Conservation (phyloP, 2,113 vertebrate species). For the Riparia riparia region DNA sequence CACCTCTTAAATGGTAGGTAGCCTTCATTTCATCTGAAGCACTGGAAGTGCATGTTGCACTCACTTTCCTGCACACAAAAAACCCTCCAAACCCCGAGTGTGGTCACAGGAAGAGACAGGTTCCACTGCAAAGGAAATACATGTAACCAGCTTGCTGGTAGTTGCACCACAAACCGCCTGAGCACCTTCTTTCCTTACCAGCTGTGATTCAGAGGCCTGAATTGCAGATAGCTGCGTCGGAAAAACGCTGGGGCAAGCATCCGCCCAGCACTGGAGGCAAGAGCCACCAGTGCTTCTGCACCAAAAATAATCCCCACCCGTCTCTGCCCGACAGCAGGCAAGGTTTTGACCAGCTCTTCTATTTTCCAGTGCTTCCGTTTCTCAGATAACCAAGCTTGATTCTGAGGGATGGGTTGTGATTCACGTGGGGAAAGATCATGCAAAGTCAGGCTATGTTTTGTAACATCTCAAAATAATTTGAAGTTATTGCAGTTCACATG, state of each 20-base stretch:
- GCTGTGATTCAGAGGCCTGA: background rate
- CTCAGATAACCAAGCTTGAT: background rate
- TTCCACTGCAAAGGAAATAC: conserved; percentile 10
- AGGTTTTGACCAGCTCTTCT: background rate
- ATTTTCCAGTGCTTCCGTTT: background rate
- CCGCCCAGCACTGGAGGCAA: background rate
- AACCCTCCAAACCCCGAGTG: background rate
- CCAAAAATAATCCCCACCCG: background rate
- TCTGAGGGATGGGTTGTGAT: background rate
- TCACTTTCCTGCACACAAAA: background rate
- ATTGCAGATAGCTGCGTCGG: background rate
- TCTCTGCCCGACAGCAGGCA: background rate
- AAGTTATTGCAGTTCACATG: background rate
- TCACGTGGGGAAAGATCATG: accelerated
- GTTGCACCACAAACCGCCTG: background rate
- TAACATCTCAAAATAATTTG: background rate
- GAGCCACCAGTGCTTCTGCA: background rate
- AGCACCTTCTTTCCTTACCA: background rate
- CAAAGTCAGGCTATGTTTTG: background rate
- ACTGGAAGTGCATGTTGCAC: background rate
- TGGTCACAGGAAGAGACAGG: conserved; percentile 29
- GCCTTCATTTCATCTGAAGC: background rate
- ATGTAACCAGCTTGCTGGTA: background rate
- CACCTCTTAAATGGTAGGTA: background rate
- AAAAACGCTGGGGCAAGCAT: background rate